phyloP scores from a whole-genome alignment of 1,140 invertebrate genomes.

The Cyclina sinensis region DNA sequence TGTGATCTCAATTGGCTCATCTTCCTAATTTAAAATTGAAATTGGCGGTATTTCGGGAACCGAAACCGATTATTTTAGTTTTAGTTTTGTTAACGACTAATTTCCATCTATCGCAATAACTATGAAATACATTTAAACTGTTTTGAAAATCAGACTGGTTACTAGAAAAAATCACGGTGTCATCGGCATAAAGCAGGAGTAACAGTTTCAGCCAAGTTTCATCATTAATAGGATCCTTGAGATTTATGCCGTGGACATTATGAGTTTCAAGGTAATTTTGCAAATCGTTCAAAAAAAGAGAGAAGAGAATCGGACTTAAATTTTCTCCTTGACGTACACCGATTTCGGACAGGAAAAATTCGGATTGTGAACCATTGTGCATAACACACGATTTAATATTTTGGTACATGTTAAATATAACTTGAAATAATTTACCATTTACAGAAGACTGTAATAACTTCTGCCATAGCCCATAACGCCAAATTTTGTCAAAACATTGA shows the following conservation, averaged over 20 bases:
- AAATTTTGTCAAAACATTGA: conserved; percentile 62
- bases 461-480: conserved; percentile 45
- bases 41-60: neutral
- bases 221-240: too few species aligned
- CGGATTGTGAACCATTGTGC: conserved; percentile 28
- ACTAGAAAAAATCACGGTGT: conserved; percentile 50
- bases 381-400: conserved; percentile 58
- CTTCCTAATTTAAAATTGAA: conserved; percentile 31
- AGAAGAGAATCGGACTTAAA: too few species aligned
- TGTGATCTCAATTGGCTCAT: conserved; percentile 23
- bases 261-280: too few species aligned
- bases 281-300: too few species aligned
- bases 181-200: conserved; percentile 52
- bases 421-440: conserved; percentile 61
- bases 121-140: conserved; percentile 23
- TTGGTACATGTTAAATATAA: conserved; percentile 64
- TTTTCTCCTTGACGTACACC: conserved; percentile 63
- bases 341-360: conserved; percentile 11
- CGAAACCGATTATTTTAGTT: conserved; percentile 60
- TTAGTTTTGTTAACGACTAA: conserved; percentile 50
- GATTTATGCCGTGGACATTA: too few species aligned
- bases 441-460: conserved; percentile 49
- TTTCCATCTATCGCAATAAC: conserved; percentile 61
- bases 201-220: too few species aligned
- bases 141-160: conserved; percentile 2